phyloP scores from a whole-genome alignment of 1,140 invertebrate species.

The Drosophila serrata region DNA sequence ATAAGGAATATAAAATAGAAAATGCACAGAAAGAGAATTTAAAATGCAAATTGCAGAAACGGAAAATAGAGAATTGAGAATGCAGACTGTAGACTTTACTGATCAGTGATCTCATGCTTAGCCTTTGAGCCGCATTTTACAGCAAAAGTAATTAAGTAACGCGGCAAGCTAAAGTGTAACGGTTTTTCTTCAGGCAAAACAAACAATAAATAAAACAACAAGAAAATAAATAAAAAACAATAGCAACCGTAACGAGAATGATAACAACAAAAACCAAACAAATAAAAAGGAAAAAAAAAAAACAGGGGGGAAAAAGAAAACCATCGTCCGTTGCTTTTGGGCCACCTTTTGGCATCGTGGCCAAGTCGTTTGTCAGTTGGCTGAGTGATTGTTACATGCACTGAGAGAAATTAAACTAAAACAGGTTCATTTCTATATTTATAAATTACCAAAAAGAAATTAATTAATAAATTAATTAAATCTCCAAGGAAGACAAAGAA shows the following conservation, averaged over 20 bases:
- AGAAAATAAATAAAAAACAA: conserved; percentile 24
- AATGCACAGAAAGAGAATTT: not conserved
- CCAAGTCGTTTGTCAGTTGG: conserved; percentile 41
- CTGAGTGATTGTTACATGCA: conserved; percentile 13
- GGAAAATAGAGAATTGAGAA: not conserved
- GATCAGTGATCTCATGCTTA: conserved; percentile 34
- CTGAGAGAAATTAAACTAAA: not conserved
- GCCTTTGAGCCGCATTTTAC: conserved; percentile 13
- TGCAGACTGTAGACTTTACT: not conserved
- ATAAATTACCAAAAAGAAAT: no score
- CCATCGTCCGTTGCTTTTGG: conserved; percentile 42
- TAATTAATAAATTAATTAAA: not conserved
- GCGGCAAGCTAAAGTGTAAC: conserved; percentile 54
- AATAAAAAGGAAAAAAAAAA: not conserved
- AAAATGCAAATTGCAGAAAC: not conserved
- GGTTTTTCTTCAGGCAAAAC: conserved; percentile 41
- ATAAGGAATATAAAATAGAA: not conserved
- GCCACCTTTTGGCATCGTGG: conserved; percentile 63
- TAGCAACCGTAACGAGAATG: conserved; percentile 30
- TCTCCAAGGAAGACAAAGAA: no score
- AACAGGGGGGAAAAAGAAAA: conserved; percentile 12
- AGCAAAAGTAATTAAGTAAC: conserved; percentile 5
- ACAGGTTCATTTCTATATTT: not conserved
- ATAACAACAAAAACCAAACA: conserved; percentile 13
- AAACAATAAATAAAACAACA: conserved; percentile 27